Evolutionary conservation across 2,797 vertebrate genomes (phyloP), one percentile per base, ranked within the genome.

Genomic region (Falco cherrug): DNA sequence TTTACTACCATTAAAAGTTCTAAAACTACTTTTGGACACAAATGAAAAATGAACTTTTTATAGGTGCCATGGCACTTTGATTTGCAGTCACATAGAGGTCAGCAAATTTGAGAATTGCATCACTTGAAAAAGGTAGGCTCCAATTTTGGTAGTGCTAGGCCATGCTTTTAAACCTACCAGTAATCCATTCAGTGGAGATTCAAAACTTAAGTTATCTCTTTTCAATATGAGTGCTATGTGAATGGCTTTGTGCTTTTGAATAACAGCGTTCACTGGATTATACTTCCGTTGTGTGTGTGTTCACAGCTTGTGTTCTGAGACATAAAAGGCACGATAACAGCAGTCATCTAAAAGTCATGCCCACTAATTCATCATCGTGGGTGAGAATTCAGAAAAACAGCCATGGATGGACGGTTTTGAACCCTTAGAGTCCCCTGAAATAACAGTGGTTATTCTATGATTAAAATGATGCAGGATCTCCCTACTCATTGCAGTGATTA

Each of bases 241-340:
- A 82, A 70, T 77, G 19, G 35, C 67, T 80, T 22, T 70, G 37
- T 54, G 81, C 64, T 16, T 85, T 57, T 78, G 61, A 50, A 19
- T 33, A 53, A 39, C 18, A 47, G 9, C 4, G 0, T 18, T 13
- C 4, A 2, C 22, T 35, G 74, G 35, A 15, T 70, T 56, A 6
- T 41, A 53, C n/a, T 35, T 45, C 31, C 13, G 5, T 37, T 0
- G 0, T 41, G 68, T 31, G 13, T 60, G 28, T 64, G 65, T 67
- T 70, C 51, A 5, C 33, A 35, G 6, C 37, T 50, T 25, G 14
- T 47, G 80, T 5, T 11, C 43, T 51, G 48, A 56, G 74, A 48
- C 25, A 41, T 28, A 35, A 31, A 73, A 53, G 33, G 5, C 50
- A 33, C 4, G 25, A 8, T n/a, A 59, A 50, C 83, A 54, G 54